Evolutionary conservation across 2,113 vertebrate genomes (phyloP).

Genomic region (Oreochromis aureus): DNA sequence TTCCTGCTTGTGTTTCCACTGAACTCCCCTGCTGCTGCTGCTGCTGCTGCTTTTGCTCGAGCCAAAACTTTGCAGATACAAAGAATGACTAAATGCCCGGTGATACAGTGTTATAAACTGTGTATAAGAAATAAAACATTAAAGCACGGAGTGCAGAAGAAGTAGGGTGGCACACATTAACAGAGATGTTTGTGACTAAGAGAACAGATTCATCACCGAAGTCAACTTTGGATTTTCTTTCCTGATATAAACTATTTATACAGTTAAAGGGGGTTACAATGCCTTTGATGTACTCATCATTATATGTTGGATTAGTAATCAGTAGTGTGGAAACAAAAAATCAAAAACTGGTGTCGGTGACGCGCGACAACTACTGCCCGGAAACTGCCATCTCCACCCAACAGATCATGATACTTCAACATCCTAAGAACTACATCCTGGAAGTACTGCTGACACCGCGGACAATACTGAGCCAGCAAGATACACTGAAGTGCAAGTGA

Average conservation of each 20-base stretch:
- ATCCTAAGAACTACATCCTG: not conserved
- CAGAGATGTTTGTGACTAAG: not conserved
- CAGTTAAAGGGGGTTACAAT: not conserved
- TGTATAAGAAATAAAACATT: not conserved
- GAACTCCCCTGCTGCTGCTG: not conserved
- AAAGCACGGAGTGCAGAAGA: not conserved
- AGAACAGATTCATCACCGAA: not conserved
- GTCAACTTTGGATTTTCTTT: not conserved
- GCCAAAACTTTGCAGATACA: not conserved
- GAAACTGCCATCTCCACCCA: slow-evolving; percentile 24
- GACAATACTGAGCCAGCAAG: not conserved
- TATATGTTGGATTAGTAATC: not conserved
- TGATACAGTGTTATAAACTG: not conserved
- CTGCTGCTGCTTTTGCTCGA: not conserved
- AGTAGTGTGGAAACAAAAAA: not conserved
- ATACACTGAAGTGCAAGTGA: not conserved
- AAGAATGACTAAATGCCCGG: not conserved
- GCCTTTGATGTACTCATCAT: not conserved
- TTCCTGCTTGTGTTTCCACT: not conserved
- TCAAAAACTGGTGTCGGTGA: not conserved
- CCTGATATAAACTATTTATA: not conserved
- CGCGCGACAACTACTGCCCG: not conserved
- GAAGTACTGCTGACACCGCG: not conserved
- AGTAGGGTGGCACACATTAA: not conserved
- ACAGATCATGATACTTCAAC: not conserved